Evolutionary conservation across 1,140 invertebrate genomes (phyloP), one percentile per base, ranked within the genome.

Genomic region (Cephus cinctus): DNA sequence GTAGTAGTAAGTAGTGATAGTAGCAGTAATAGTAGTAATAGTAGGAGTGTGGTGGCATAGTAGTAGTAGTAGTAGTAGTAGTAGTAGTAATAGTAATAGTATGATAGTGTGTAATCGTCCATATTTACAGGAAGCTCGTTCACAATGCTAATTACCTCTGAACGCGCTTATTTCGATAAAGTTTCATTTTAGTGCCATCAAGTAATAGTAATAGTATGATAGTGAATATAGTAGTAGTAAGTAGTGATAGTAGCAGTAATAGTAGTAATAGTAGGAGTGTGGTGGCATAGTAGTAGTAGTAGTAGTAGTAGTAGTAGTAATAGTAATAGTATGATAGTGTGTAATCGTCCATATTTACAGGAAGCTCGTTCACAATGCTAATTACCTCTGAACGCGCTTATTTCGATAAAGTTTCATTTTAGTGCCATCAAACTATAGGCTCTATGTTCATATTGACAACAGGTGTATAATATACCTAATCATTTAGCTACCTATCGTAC

Each of bases 381-480:
- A 3, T 18, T 41, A 6, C 23, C 36, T 34, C 43, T 18, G 16
- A 38, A 38, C 35, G 35, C 5, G 11, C 2, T 11, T 38, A 12
- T 38, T 38, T 38, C 35, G 2, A 38, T 38, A 38, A 5, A 12
- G 2, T 38, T 38, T 30, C 34, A 41, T 6, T 41, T 56, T 66
- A 69, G 67, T 63, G 63, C 65, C 65, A 56, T 60, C 47, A 49
- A 65, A 62, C 57, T 66, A 56, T 65, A 65, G 68, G 64, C 57
- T 65, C 61, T 70, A 73, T 61, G 47, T 68, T 71, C 60, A 65
- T 76, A 75, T 73, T 73, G 67, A 76, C 69, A 73, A 73, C 63
- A 65, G 58, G 58, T 67, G 56, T 65, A 65, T 57, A 56, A 63
- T 62, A 56, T 63, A 55, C 41, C 53, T 70, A 67, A 67, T 65